A percentile compares a stretch with the other conserved stretches of the same genome.
Conservation (phyloP, 2,888 invertebrate genomes). For the Brachyptera risi region DNA sequence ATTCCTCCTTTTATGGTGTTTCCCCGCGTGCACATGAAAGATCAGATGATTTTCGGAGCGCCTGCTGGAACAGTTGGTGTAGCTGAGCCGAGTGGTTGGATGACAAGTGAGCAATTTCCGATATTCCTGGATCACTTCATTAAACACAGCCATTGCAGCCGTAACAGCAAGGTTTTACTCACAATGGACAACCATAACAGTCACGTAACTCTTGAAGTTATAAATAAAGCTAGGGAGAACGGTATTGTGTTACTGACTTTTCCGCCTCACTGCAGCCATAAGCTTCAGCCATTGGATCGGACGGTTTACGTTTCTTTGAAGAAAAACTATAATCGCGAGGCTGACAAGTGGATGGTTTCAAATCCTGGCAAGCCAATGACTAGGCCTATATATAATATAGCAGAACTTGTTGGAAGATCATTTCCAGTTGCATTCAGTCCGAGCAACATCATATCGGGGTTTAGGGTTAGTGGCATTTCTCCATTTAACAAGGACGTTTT, state of each 20-base stretch:
- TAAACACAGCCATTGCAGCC: conserved; percentile 25
- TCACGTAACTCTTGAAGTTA: conserved; percentile 31
- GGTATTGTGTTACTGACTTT: conserved; percentile 38
- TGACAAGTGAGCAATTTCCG: background rate
- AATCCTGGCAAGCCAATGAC: conserved; percentile 32
- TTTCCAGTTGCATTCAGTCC: conserved; percentile 39
- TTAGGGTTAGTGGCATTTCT: conserved; percentile 39
- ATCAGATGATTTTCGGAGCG: background rate
- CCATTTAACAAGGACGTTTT: conserved; percentile 31
- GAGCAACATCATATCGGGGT: conserved; percentile 41
- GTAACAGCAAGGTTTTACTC: no score
- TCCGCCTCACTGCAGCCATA: conserved; percentile 38
- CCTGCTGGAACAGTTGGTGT: background rate
- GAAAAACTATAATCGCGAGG: conserved; percentile 30
- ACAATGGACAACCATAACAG: no score
- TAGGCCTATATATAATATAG: conserved; percentile 38
- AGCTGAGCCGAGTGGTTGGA: background rate
- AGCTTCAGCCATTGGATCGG: conserved; percentile 36
- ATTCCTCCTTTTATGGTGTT: background rate
- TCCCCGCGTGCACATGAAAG: background rate
- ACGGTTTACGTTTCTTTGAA: conserved; percentile 37
- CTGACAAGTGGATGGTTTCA: conserved; percentile 35
- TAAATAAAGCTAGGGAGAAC: conserved; percentile 36
- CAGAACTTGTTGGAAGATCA: conserved; percentile 36
- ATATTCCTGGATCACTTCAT: conserved; percentile 16